A percentile compares a stretch with the other conserved stretches of the same genome.
Conservation (phyloP, 2,797 vertebrate genomes). For the Poeciliopsis presidionis region DNA sequence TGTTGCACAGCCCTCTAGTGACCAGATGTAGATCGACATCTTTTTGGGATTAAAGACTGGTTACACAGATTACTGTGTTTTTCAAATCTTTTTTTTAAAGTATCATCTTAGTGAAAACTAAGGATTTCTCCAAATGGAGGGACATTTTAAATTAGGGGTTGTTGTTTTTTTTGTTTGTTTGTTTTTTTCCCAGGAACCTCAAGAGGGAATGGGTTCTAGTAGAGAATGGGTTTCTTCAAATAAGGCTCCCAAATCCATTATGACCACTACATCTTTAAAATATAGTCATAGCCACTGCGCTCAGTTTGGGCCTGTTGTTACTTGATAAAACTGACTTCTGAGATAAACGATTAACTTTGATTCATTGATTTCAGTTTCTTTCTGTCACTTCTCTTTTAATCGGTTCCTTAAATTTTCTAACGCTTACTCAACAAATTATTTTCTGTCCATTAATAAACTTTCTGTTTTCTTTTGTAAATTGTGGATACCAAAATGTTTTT, state of each 20-base stretch:
- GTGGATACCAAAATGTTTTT: not conserved
- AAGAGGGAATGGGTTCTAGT: not conserved
- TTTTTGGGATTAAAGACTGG: not conserved
- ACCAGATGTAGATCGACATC: conserved; percentile 7
- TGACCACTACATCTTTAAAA: not conserved
- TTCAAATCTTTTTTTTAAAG: too few species aligned
- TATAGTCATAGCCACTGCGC: not conserved
- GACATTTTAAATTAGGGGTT: not conserved
- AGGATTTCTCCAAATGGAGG: not conserved
- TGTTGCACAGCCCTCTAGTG: conserved; percentile 64
- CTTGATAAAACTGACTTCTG: not conserved
- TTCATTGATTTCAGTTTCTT: not conserved
- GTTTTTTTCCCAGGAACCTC: not conserved
- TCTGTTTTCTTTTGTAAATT: not conserved
- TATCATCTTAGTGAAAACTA: not conserved
- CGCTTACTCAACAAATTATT: not conserved
- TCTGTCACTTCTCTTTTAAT: not conserved
- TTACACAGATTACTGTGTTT: not conserved
- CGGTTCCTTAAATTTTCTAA: not conserved
- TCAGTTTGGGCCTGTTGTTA: not conserved
- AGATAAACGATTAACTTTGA: too few species aligned
- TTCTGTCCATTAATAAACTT: not conserved
- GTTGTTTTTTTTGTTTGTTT: not conserved
- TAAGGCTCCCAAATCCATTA: not conserved
- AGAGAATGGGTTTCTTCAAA: not conserved